A percentile compares a stretch with the other conserved stretches of the same genome.
These are phyloP conservation scores for Lepidostoma basale DNA, from an alignment of 1,140 invertebrate genomes.

Conservation along the genomic window DNA sequence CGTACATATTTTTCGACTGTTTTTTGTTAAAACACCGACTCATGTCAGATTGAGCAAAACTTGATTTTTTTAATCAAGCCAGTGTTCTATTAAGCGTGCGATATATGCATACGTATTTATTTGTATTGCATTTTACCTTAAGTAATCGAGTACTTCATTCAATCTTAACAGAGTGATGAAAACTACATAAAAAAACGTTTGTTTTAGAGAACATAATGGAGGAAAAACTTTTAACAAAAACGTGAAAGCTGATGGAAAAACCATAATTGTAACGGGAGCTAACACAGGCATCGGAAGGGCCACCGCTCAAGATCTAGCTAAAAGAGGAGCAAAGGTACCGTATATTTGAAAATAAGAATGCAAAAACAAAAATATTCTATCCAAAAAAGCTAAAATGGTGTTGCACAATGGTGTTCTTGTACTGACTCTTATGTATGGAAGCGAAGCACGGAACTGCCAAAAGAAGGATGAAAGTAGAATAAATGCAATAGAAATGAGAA, in stretches of 20 bases:
- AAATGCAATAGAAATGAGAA: too few relatives aligned
- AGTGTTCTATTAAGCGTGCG: too few relatives aligned
- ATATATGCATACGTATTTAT: not conserved
- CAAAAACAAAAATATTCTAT: not conserved
- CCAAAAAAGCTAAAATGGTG: too few relatives aligned
- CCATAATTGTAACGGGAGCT: constrained; percentile 79
- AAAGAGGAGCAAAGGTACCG: constrained; percentile 59
- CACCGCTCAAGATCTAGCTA: constrained; percentile 67
- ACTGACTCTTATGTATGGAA: too few relatives aligned
- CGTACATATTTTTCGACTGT: too few relatives aligned
- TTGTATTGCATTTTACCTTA: not conserved
- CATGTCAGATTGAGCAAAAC: too few relatives aligned
- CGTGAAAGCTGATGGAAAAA: constrained; percentile 62
- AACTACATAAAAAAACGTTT: not conserved
- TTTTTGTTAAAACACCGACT: too few relatives aligned
- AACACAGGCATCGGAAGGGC: constrained; percentile 82
- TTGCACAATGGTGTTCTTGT: too few relatives aligned
- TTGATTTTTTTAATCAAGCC: too few relatives aligned
- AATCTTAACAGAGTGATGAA: too few relatives aligned
- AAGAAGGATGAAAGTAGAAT: too few relatives aligned
- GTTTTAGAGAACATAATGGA: not conserved
- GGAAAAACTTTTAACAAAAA: not conserved
- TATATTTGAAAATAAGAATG: not conserved
- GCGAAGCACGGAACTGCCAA: too few relatives aligned
- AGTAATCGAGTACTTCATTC: not conserved